A percentile compares a stretch with the other conserved stretches of the same genome.
These are phyloP conservation scores for Heteractis magnifica DNA, from an alignment of 92 coral and sea anemone species.

Conservation along the genomic window DNA sequence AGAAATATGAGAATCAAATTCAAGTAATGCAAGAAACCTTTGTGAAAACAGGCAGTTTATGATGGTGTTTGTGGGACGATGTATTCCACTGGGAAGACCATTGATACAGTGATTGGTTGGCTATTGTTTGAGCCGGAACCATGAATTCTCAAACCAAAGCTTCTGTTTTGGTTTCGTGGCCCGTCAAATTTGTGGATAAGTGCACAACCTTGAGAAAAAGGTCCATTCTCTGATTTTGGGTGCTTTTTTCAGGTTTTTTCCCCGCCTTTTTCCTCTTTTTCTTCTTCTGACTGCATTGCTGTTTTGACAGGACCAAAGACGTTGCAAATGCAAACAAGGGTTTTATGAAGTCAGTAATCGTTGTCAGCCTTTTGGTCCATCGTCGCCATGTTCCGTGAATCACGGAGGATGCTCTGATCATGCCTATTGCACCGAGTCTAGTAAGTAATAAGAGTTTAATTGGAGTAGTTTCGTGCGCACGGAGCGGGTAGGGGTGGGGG, in stretches of 20 bases:
- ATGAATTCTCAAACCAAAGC: too few relatives aligned
- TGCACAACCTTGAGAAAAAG: too few relatives aligned
- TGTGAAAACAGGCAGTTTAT: too few relatives aligned
- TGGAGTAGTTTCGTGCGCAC: background rate
- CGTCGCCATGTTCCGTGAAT: slow-evolving; percentile 68
- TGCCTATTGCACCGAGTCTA: slow-evolving; percentile 62
- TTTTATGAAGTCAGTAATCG: slow-evolving; percentile 47
- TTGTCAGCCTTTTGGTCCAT: slow-evolving; percentile 52
- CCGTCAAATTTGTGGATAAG: too few relatives aligned
- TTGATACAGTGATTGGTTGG: too few relatives aligned
- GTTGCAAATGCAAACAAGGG: slow-evolving; percentile 71
- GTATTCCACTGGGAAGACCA: too few relatives aligned
- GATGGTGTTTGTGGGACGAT: too few relatives aligned
- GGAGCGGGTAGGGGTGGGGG: background rate
- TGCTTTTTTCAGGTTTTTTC: background rate
- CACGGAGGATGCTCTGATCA: slow-evolving; percentile 74
- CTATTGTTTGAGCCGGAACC: too few relatives aligned
- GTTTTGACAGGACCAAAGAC: slow-evolving; percentile 43
- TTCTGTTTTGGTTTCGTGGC: too few relatives aligned
- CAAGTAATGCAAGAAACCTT: too few relatives aligned
- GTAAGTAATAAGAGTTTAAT: slow-evolving; percentile 32
- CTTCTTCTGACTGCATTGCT: background rate
- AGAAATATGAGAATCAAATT: too few relatives aligned
- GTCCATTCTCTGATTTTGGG: background rate
- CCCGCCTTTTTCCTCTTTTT: too few relatives aligned